Base-by-base conservation (phyloP, 2,888 invertebrate genomes). In the Troilus luridus region DNA sequence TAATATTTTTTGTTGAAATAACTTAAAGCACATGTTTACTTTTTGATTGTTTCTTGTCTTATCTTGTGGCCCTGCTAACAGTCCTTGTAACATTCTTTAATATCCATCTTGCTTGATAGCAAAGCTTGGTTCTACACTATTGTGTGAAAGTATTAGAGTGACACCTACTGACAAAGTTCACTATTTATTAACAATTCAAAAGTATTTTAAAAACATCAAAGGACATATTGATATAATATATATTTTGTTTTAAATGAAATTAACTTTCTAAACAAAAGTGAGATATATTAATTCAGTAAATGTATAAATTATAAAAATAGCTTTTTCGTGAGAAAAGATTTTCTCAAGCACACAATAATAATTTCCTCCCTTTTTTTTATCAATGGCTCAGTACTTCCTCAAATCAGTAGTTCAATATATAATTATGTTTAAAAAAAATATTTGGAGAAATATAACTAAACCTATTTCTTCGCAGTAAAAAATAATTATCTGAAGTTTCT, bases 21-120 rank as follows among this genome's bases (percentile, higher is more conserved):
- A 85, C n/a, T 56, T 85, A 10, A 85, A 85, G 85, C 85, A 81
- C 64, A 64, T 67, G 24, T 27, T 67, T 67, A 24, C 41, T 85
- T 58, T 17, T 27, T 72, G 3, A 8, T 77, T 67, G 67, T 41
- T 77, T 41, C 41, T 77, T 77, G 72, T 77, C 41, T 77, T 17
- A 77, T 77, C 41, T 77, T 41, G 27, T 41, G 72, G 72, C 41
- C 72, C 41, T 17, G 17, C 17, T 77, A 67, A 67, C 24, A n/a
- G 19, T 67, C n/a, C 0, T 8, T 67, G 67, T 67, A n/a, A 67
- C n/a, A 6, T 12, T 14, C 67, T 67, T 14, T 24, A 27, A 24
- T 14, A 0, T 77, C 41, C 19, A 17, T 41, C 41, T 41, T 41
- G 19, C 41, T 41, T 41, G 10, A 41, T 41, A 77, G 8, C 17